Evolutionary conservation across 2,113 vertebrate genomes (phyloP), one percentile per base, ranked within the genome.

Genomic region (Marmota flaviventris): DNA sequence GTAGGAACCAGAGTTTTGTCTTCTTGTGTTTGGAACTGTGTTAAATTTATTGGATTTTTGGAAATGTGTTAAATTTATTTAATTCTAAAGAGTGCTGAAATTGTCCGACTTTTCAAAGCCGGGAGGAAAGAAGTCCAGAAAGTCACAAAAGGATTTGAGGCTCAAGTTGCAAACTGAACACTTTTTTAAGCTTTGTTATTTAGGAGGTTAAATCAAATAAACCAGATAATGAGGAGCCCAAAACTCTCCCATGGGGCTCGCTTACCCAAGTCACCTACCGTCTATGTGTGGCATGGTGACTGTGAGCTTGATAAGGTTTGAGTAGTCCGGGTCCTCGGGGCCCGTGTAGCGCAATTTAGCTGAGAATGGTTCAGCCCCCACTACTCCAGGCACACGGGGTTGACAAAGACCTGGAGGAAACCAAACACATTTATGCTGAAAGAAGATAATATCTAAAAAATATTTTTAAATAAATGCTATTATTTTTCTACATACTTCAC

Each of bases 271-370:
- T 82, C 88, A 94, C 99, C 96, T 98, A 99, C 99, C 99, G 37
- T 99, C 99, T 56, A 99, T 99, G 97, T 99, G 99, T 48, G 99
- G 99, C 99, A 99, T 99, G 61, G 99, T 99, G 98, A 99, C 99
- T 0, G 99, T 99, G 94, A 99, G 98, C 98, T 99, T 99, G 98
- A 99, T 99, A 79, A 99, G 99, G 98, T 99, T 99, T 86, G 99
- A 86, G 93, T 99, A 99, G 93, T 99, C 98, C 0, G 98, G 98
- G 97, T 99, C 99, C 72, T 99, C 99, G 0, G 99, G 96, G 83
- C 99, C 99, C 0, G 99, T 99, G 98, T 99, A 99, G 94, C 99
- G 99, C 56, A 99, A 96, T 94, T 99, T 99, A 51, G 99, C 99
- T 79, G 99, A 99, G 98, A 99, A 99, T 0, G 99, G 99, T 96